These are phyloP conservation scores for Cassiopea andromeda DNA, from an alignment of 30 jellyfish, hydroid and myxozoan species.

Conservation along the genomic window DNA sequence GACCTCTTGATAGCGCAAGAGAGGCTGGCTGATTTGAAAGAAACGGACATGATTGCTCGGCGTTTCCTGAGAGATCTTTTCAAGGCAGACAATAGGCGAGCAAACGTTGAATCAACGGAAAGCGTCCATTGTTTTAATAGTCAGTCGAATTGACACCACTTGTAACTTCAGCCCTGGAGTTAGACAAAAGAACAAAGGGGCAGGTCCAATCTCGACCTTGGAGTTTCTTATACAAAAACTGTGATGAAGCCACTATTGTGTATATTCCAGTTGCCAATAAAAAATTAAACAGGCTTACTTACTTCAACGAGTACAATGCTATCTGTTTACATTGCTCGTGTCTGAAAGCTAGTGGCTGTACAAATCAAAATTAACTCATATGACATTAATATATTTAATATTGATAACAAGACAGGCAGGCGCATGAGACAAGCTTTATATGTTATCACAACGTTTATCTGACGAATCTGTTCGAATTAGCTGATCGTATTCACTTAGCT, in stretches of 20 bases:
- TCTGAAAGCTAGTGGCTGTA: background rate
- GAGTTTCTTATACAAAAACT: background rate
- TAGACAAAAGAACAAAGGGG: conserved; percentile 18
- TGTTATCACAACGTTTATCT: background rate
- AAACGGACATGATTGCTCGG: conserved; percentile 69
- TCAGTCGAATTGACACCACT: conserved; percentile 51
- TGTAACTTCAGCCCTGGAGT: conserved; percentile 40
- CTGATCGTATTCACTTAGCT: no score
- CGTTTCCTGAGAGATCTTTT: conserved; percentile 58
- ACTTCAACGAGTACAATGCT: no score
- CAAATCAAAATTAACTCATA: background rate
- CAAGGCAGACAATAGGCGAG: conserved; percentile 57
- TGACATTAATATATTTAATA: background rate
- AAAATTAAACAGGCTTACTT: background rate
- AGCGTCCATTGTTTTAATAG: conserved; percentile 59
- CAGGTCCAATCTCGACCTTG: conserved; percentile 7
- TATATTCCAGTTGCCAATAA: background rate
- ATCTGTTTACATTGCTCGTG: no score
- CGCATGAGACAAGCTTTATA: background rate
- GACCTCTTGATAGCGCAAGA: conserved; percentile 18
- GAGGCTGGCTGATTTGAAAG: conserved; percentile 49
- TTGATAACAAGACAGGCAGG: background rate
- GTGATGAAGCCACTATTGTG: background rate
- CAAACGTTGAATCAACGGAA: conserved; percentile 37
- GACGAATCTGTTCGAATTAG: background rate